phyloP scores from a whole-genome alignment of 2,888 invertebrate species.

The Eupithecia abbreviata region DNA sequence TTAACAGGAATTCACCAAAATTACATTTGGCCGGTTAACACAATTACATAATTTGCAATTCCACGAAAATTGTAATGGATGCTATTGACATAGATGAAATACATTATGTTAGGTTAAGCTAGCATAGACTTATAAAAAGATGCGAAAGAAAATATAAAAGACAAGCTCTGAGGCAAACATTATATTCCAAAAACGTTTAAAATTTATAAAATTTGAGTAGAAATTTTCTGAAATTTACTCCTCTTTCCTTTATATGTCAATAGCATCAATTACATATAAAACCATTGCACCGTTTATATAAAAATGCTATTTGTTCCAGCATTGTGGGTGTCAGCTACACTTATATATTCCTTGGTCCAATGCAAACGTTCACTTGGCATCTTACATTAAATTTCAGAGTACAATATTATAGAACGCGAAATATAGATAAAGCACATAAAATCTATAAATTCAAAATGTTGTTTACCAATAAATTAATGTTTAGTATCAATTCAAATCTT shows the following conservation, averaged over 20 bases:
- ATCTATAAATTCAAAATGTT: background rate
- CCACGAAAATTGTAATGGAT: conserved; percentile 3
- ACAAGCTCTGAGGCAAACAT: background rate
- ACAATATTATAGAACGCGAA: conserved; percentile 47
- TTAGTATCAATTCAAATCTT: too few species aligned
- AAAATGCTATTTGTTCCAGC: conserved; percentile 74
- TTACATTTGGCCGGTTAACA: background rate
- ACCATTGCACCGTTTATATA: conserved; percentile 34
- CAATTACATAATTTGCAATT: background rate
- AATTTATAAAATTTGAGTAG: background rate
- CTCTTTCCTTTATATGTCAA: background rate
- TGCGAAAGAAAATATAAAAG: background rate
- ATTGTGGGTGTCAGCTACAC: conserved; percentile 76
- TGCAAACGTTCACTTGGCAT: conserved; percentile 79
- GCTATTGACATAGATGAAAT: background rate
- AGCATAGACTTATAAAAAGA: background rate
- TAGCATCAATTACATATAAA: conserved; percentile 23
- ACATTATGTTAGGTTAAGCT: background rate
- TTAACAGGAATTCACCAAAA: conserved; percentile 1
- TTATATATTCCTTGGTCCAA: conserved; percentile 80
- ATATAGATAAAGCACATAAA: background rate
- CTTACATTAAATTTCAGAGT: conserved; percentile 67
- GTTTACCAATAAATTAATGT: too few species aligned
- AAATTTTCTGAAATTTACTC: background rate
- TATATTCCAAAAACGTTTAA: background rate